Evolutionary conservation across 2,888 invertebrate genomes (phyloP).

Genomic region (Thera britannica): DNA sequence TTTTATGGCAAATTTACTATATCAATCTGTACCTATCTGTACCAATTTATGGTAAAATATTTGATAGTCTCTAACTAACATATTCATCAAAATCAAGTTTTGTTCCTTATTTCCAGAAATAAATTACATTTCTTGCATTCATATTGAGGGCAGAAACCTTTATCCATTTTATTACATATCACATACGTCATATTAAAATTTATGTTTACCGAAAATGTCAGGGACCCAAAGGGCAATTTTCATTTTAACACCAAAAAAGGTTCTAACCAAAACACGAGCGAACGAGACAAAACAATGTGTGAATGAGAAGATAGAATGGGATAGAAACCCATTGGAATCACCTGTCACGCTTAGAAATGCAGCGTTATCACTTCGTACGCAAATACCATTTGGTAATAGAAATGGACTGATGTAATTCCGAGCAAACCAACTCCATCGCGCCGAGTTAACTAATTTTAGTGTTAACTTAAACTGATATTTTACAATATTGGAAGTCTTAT

Average conservation of each 20-base stretch:
- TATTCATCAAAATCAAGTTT: conserved; percentile 6
- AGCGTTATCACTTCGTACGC: conserved; percentile 52
- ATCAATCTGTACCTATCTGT: neutral
- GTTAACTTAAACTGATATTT: conserved; percentile 4
- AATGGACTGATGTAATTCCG: conserved; percentile 15
- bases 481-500: conserved; percentile 8
- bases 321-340: conserved; percentile 53
- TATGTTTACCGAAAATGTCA: conserved; percentile 43
- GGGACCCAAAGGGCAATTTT: conserved; percentile 41
- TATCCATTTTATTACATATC: conserved; percentile 38
- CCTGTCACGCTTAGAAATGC: conserved; percentile 58
- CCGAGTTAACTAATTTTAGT: conserved; percentile 21
- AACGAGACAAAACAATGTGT: conserved; percentile 32
- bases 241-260: conserved; percentile 42
- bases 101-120: conserved; percentile 2
- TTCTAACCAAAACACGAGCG: conserved; percentile 23
- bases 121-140: conserved; percentile 6
- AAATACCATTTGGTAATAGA: conserved; percentile 37
- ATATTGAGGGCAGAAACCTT: conserved; percentile 18
- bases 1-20: neutral
- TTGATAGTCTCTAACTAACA: neutral
- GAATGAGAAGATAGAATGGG: conserved; percentile 27
- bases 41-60: neutral
- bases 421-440: neutral
- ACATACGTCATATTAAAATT: conserved; percentile 44